Base-by-base conservation (phyloP, 2,888 invertebrate genomes). In the Disparrhopalites patrizii region DNA sequence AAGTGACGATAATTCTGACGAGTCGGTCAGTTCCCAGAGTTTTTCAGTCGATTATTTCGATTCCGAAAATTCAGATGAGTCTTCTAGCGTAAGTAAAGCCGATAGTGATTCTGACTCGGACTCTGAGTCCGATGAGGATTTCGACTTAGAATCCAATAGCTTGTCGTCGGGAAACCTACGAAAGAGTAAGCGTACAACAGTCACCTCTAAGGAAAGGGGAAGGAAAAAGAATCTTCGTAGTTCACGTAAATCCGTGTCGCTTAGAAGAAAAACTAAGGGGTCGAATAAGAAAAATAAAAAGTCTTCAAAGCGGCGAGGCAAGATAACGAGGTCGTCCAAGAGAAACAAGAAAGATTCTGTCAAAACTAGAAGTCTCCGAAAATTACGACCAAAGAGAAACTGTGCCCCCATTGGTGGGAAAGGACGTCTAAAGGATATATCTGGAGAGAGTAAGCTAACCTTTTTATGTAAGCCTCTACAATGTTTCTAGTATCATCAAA, bases 361-460 rank as follows among this genome's bases (percentile, higher is more conserved):
- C 4, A 20, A 33, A 47, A 33, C 30, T n/a, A 61, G 62, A 51
- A 62, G 30, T 50, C 28, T 51, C 10, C 63, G 72, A 51, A 73
- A 72, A 47, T 67, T 75, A 27, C 61, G 73, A 63, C 75, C 75
- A 8, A 73, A 70, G 40, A 64, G 75, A 40, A 73, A 72, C 47
- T 73, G 73, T 57, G 73, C 71, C 36, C 38, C 61, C 33, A 65
- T 72, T 20, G 58, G 68, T 62, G 68, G 70, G 3, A 73, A 73
- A 43, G 72, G 72, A 56, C 72, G 73, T 50, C 70, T 73, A 7
- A 72, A 70, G 62, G 74, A 71, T 61, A 68, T 72, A 30, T 73
- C 72, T 57, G 69, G 68, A 61, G 75, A 73, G 70, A 73, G 75
- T 75, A 70, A 72, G 73, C n/a, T n/a, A n/a, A n/a, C n/a, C n/a